These are phyloP conservation scores for Sciurus vulgaris DNA, from an alignment of 2,797 vertebrate genomes.

Conservation along the genomic window DNA sequence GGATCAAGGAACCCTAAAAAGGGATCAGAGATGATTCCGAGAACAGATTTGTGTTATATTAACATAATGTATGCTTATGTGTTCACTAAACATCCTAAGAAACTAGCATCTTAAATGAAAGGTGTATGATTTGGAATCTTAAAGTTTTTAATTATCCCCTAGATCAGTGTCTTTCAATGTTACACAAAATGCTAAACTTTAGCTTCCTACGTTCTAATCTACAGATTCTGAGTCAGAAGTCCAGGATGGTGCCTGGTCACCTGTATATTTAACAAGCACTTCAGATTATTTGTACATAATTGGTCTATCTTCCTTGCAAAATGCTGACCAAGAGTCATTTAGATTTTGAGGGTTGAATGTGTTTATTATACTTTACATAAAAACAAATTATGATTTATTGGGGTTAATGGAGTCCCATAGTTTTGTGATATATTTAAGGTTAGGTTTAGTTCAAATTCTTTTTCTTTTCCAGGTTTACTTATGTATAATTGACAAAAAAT, in stretches of 20 bases:
- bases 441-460: not conserved
- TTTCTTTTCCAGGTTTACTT: not conserved
- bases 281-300: not conserved
- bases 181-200: not conserved
- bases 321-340: not conserved
- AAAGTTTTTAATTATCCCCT: not conserved
- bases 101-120: not conserved
- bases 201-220: not conserved
- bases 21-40: not conserved
- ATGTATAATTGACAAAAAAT: not conserved
- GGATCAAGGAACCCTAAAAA: not conserved
- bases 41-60: not conserved
- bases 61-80: not conserved
- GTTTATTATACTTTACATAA: not conserved
- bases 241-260: not conserved
- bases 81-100: not conserved
- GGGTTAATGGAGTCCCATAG: not conserved
- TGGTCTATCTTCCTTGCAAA: not conserved
- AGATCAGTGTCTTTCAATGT: not conserved
- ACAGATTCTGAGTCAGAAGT: not conserved
- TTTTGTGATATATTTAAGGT: not conserved
- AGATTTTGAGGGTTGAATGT: constrained; percentile 3
- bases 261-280: not conserved
- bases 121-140: not conserved
- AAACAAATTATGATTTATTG: not conserved